These are phyloP conservation scores for Oryzias melastigma DNA, from an alignment of 2,113 vertebrate species.

Conservation along the genomic window DNA sequence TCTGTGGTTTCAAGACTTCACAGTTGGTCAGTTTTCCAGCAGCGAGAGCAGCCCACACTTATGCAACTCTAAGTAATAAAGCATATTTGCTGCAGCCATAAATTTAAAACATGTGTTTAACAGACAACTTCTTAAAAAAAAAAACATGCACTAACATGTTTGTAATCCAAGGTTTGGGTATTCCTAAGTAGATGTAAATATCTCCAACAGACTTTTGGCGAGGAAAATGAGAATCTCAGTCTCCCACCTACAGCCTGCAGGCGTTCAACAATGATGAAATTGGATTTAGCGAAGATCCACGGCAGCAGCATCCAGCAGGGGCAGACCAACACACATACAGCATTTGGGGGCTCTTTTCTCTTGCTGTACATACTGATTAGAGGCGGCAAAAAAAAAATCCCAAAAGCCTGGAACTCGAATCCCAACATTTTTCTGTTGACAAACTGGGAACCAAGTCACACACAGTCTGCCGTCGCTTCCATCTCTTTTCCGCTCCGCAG, in stretches of 20 bases:
- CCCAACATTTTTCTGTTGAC: conserved; percentile 22
- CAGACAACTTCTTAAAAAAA: conserved; percentile 20
- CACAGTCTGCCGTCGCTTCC: conserved; percentile 47
- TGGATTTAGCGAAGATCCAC: conserved; percentile 12
- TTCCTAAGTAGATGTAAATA: conserved; percentile 25
- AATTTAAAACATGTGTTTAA: conserved; percentile 43
- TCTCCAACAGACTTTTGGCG: conserved; percentile 12
- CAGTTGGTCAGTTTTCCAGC: conserved; percentile 16
- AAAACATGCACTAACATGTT: conserved; percentile 28
- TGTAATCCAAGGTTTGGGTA: conserved; percentile 2
- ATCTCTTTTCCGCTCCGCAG: conserved; percentile 28
- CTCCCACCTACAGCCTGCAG: conserved; percentile 21
- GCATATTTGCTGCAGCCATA: conserved; percentile 39
- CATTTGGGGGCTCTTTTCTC: conserved; percentile 10
- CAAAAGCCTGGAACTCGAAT: conserved; percentile 15
- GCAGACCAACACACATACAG: conserved; percentile 3
- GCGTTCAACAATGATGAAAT: conserved; percentile 24
- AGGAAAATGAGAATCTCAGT: conserved; percentile 14
- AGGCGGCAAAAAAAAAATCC: conserved; percentile 11
- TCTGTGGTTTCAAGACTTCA: conserved; percentile 25
- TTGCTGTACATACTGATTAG: conserved; percentile 10
- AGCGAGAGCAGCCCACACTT: conserved; percentile 31
- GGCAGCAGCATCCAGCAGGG: conserved; percentile 14
- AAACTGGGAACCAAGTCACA: conserved; percentile 36
- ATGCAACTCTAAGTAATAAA: conserved; percentile 38